phyloP scores from a whole-genome alignment of 2,797 vertebrate genomes.

The Myotis vivesi region DNA sequence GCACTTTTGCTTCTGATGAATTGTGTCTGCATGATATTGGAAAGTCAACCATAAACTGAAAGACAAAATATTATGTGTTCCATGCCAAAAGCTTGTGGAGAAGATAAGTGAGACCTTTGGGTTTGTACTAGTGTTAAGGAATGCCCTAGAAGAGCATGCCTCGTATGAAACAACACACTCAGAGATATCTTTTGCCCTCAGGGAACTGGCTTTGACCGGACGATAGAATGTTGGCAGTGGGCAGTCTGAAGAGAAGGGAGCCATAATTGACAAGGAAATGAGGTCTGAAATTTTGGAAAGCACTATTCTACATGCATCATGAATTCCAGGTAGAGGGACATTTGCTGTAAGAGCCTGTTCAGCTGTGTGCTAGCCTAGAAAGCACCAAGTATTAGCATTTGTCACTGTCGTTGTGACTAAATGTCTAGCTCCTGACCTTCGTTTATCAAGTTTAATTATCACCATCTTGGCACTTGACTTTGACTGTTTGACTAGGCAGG shows the following conservation, averaged over 20 bases:
- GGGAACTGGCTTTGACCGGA: not conserved
- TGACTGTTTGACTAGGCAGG: not conserved
- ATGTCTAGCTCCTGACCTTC: not conserved
- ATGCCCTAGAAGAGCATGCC: not conserved
- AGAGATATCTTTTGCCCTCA: not conserved
- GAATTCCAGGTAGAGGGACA: not conserved
- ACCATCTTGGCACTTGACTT: not conserved
- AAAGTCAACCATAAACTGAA: not conserved
- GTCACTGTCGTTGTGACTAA: not conserved
- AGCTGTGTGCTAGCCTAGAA: not conserved
- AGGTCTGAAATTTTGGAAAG: slow-evolving; percentile 4
- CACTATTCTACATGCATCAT: not conserved
- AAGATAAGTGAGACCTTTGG: not conserved
- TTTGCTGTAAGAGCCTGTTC: not conserved
- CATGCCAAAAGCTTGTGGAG: not conserved
- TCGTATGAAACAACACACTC: not conserved
- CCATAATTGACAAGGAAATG: not conserved
- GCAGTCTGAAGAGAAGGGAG: not conserved
- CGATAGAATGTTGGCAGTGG: not conserved
- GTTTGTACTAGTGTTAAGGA: not conserved
- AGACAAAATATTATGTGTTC: not conserved
- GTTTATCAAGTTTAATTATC: not conserved
- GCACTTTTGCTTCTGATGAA: not conserved
- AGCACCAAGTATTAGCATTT: not conserved
- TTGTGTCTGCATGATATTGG: not conserved